Base-by-base conservation (phyloP, 2,797 vertebrate genomes). In the Geotrypetes seraphini region DNA sequence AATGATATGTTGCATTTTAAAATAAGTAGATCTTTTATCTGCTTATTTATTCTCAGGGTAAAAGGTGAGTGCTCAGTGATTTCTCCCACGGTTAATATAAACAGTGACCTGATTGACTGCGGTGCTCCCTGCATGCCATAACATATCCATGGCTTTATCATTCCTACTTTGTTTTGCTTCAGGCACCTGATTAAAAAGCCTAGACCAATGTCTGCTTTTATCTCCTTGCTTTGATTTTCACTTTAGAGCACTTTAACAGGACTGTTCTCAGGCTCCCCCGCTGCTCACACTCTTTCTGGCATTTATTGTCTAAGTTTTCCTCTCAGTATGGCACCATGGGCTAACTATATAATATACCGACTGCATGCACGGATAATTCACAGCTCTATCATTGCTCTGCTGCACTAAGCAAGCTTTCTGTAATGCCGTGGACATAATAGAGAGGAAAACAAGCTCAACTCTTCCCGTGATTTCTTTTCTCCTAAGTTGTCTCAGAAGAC, bases 271-370 rank as follows among this genome's bases (percentile, higher is more conserved):
- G 13, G 47, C 31, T 10, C 53, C 31, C 48, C 43, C 51, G 50
- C 42, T 62, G 49, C 22, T 66, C 14, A 22, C 25, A 25, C 32
- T 26, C 55, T 66, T 60, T 46, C 40, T 41, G 33, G 35, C 38
- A 54, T 60, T 69, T 63, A 53, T 60, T 62, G 35, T 63, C 41
- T 55, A 35, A 49, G 28, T 68, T 75, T 61, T 65, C 24, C 20
- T 48, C 57, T 52, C 48, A 59, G 44, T 45, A 14, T 44, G 53
- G 18, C 25, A 60, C 25, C 26, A 17, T 12, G 57, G 46, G 51
- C 26, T 57, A 53, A 49, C 56, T 52, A 44, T 34, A 63, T 63
- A 68, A 71, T 63, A 41, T 47, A 52, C 43, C 36, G 66, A n/a
- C n/a, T n/a, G 43, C 44, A 57, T 51, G 45, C 52, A 65, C 58